Conservation (phyloP, 2,888 invertebrate genomes). For the Meliscaeva auricollis region DNA sequence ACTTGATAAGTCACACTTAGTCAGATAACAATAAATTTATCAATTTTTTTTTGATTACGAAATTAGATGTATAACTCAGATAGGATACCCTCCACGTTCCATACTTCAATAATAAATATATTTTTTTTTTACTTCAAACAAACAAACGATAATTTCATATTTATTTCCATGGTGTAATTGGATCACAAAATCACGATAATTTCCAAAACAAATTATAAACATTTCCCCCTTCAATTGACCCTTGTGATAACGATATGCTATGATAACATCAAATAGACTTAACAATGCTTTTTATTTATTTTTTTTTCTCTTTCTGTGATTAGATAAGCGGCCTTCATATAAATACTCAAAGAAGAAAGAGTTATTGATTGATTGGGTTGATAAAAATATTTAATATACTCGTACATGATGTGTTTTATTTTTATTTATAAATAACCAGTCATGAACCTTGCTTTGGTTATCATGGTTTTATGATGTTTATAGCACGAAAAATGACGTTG, state of each 20-base stretch:
- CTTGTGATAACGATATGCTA: not conserved
- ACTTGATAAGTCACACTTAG: not conserved
- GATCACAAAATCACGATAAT: slow-evolving; percentile 22
- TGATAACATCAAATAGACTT: slow-evolving; percentile 20
- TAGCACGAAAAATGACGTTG: not conserved
- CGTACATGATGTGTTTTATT: not conserved
- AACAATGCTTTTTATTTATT: not conserved
- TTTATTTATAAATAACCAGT: slow-evolving; percentile 4
- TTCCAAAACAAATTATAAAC: slow-evolving; percentile 12
- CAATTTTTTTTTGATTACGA: not conserved
- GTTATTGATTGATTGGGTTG: slow-evolving; percentile 4
- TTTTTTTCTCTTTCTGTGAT: not conserved
- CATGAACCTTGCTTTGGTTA: not conserved
- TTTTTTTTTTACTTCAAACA: not conserved
- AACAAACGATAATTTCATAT: slow-evolving; percentile 1
- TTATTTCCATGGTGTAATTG: slow-evolving; percentile 13
- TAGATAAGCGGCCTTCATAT: slow-evolving; percentile 7
- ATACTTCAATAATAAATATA: not conserved
- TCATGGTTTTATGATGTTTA: not conserved
- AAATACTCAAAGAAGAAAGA: not conserved
- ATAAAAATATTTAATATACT: not conserved
- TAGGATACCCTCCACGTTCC: not conserved
- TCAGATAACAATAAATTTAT: not conserved
- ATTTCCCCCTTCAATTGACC: slow-evolving; percentile 18
- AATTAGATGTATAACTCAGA: not conserved